Percentiles rank a stretch among this genome's conserved stretches.
Evolutionary conservation across 2,797 vertebrate genomes (phyloP).

Genomic region (Danio jaintianensis): DNA sequence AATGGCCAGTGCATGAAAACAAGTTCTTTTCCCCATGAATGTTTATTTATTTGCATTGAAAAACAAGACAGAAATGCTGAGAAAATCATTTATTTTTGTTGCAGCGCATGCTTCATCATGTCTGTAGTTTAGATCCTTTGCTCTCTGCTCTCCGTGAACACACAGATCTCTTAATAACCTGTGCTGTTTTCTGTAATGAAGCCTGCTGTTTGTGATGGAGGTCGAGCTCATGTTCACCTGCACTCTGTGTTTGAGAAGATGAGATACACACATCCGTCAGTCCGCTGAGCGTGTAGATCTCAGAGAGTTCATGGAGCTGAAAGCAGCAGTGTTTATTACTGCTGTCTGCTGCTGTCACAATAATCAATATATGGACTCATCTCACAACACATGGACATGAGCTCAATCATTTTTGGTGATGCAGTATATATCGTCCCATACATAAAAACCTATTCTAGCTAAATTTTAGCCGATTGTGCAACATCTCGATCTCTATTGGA

Average conservation of each 20-base stretch:
- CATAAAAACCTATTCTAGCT: no score
- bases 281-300: not conserved
- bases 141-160: not conserved
- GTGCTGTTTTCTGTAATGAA: slow-evolving; percentile 6
- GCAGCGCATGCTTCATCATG: not conserved
- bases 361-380: no score
- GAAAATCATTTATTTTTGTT: not conserved
- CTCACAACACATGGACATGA: no score
- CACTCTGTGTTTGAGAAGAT: not conserved
- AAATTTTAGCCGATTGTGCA: no score
- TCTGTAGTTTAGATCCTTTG: not conserved
- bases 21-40: not conserved
- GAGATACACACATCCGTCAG: no score
- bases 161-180: not conserved
- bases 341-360: no score
- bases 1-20: no score
- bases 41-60: not conserved
- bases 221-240: not conserved
- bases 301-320: no score
- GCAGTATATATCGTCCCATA: no score
- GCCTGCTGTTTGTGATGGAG: not conserved
- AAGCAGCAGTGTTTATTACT: no score
- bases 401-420: no score
- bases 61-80: not conserved
- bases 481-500: no score